phyloP scores from a whole-genome alignment of 1,140 invertebrate species.

The Coptotermes formosanus region DNA sequence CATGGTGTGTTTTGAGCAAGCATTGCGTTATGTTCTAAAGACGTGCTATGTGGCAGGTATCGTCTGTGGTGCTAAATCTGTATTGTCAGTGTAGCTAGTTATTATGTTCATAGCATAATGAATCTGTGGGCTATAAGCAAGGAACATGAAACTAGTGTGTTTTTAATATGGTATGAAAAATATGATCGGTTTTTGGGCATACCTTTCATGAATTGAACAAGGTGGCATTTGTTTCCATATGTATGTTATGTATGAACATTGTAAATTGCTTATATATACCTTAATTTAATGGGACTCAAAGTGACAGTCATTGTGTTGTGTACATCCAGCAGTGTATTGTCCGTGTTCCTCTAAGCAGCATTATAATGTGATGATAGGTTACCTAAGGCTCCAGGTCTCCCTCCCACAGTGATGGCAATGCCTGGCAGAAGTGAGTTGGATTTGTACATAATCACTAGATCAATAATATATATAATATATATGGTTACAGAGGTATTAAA shows the following conservation, averaged over 20 bases:
- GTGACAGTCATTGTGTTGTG: not conserved
- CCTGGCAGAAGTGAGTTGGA: not conserved
- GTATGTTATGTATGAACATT: slow-evolving; percentile 22
- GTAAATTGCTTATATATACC: not conserved
- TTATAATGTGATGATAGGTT: not conserved
- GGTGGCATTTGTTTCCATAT: not conserved
- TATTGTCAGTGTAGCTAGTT: slow-evolving; percentile 24
- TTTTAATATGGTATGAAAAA: slow-evolving; percentile 1
- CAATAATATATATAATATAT: slow-evolving; percentile 19
- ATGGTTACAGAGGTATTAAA: slow-evolving; percentile 32
- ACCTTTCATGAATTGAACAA: not conserved
- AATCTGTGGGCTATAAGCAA: not conserved
- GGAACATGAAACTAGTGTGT: slow-evolving; percentile 11
- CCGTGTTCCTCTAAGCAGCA: not conserved
- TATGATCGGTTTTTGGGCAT: not conserved
- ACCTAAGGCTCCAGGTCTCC: not conserved
- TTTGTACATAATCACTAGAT: slow-evolving; percentile 28
- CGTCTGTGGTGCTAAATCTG: slow-evolving; percentile 30
- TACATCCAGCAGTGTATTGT: not conserved
- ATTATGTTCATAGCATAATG: slow-evolving; percentile 20
- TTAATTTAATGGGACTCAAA: not conserved
- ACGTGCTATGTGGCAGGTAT: slow-evolving; percentile 19
- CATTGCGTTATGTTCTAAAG: slow-evolving; percentile 12
- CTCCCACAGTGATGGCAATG: slow-evolving; percentile 21
- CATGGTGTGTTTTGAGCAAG: not conserved